Evolutionary conservation across 2,888 invertebrate species (phyloP).

Genomic region (Tachystola acroxantha): DNA sequence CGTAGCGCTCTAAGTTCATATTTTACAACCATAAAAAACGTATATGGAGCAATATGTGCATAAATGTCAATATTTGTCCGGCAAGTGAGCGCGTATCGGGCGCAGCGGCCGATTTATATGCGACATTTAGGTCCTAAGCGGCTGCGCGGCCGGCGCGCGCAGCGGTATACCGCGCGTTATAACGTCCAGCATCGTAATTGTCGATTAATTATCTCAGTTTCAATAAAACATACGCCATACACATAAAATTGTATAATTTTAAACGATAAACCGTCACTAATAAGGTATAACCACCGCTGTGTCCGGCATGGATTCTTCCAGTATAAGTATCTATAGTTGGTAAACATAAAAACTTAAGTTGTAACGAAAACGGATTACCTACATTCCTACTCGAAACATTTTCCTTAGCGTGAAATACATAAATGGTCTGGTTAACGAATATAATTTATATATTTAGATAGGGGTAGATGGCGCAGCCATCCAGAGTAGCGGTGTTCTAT

Average conservation of each 20-base stretch:
- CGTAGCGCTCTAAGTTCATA: slow-evolving; percentile 63
- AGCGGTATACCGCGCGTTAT: slow-evolving; percentile 66
- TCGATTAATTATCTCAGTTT: slow-evolving; percentile 74
- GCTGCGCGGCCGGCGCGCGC: slow-evolving; percentile 43
- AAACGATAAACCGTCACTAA: slow-evolving; percentile 60
- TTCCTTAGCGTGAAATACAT: slow-evolving; percentile 41
- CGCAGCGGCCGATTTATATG: slow-evolving; percentile 52
- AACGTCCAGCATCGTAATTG: slow-evolving; percentile 72
- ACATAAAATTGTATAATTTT: slow-evolving; percentile 71
- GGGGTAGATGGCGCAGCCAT: too few species aligned
- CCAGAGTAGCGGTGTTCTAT: too few species aligned
- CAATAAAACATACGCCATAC: slow-evolving; percentile 71
- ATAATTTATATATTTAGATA: too few species aligned
- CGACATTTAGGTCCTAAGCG: slow-evolving; percentile 51
- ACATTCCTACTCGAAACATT: slow-evolving; percentile 43
- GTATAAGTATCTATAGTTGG: too few species aligned
- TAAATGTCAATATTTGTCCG: slow-evolving; percentile 73
- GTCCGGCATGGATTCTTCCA: slow-evolving; percentile 41
- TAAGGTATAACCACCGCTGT: slow-evolving; percentile 61
- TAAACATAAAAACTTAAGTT: slow-evolving; percentile 53
- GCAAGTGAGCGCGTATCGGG: slow-evolving; percentile 32
- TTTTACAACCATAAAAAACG: slow-evolving; percentile 73
- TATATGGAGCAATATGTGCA: slow-evolving; percentile 78
- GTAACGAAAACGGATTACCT: slow-evolving; percentile 51
- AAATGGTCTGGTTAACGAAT: slow-evolving; percentile 26